Base-by-base conservation (phyloP, 2,797 vertebrate genomes). In the Psittacula derbiana region DNA sequence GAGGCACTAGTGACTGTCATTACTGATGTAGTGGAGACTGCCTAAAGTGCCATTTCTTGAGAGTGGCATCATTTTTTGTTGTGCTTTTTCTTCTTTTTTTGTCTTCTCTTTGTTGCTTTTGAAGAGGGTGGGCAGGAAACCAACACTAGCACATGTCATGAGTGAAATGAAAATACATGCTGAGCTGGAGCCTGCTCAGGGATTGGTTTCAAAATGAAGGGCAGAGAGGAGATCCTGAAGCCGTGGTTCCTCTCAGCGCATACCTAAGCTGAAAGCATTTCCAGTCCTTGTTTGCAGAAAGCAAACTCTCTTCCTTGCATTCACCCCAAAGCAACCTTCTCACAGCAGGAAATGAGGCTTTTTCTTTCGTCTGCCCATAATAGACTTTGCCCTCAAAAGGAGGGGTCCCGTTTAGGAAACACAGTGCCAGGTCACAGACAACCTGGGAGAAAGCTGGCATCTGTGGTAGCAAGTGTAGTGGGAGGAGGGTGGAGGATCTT, bases 1-100 rank as follows among this genome's bases (percentile, higher is more conserved):
- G 96, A 95, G 96, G 90, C 81, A 88, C 84, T 94, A 93, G 92
- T 84, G 95, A 90, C 90, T 97, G 96, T 96, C 95, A 94, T 96
- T 93, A 90, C 93, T 94, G 93, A 96, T 96, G 85, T 94, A 96
- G 80, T 82, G 84, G 90, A 84, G 91, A 44, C 83, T 89, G 84
- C 80, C 88, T 92, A 21, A 97, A 96, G 94, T 92, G 92, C 91
- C 82, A 50, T 94, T 96, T 92, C 86, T 93, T 86, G 79, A 93
- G 90, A 94, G 70, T 36, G 74, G 86, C 86, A 93, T 95, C 31
- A 87, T 91, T 93, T 96, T 96, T 95, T 92, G 58, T 86, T 82
- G 80, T 80, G 73, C 60, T 88, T 80, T 65, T 86, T 31, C 30
- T 80, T 17, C 8, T n/a, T 83, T 50, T 91, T 92, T 82, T 38